Base-by-base conservation (phyloP, 2,888 invertebrate species). In the Clusia tigrina region DNA sequence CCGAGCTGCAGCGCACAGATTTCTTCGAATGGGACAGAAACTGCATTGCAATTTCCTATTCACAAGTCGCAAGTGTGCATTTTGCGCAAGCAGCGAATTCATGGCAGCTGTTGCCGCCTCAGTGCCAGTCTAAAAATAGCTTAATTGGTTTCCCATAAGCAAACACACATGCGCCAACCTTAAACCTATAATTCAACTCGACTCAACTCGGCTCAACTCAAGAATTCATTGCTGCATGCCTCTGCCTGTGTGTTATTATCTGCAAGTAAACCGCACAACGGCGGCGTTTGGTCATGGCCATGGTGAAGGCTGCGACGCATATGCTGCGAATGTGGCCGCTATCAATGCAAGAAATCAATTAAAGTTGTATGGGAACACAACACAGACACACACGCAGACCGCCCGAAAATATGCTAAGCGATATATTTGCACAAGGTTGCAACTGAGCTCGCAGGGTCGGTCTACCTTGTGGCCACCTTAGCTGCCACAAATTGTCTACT, bases 211-310 rank as follows among this genome's bases (percentile, higher is more conserved):
- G n/a, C n/a, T n/a, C 9, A 42, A 42, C 9, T 15, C 9, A 42
- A 42, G 2, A 42, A n/a, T 42, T 42, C 42, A 42, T n/a, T 42
- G 42, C 42, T 42, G 42, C 42, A 42, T n/a, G n/a, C n/a, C n/a
- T n/a, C n/a, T n/a, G n/a, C n/a, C n/a, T n/a, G n/a, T n/a, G n/a
- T n/a, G n/a, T n/a, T n/a, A n/a, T 42, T 42, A 42, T 15, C 42
- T 42, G 15, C 10, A 42, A 10, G 10, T 42, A 42, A 42, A 54
- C 46, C 51, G 38, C 20, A 23, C 37, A 23, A 42, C 59, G 59
- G 52, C 60, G 24, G 54, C 24, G 60, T 54, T 70, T 74, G 78
- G 78, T 77, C 78, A 77, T 69, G 77, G 77, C 77, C 77, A 78
- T 70, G 74, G 74, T 71, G 75, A 77, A 78, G 77, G 77, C 70